Base-by-base conservation (phyloP, 1,140 invertebrate species). In the Phymastichus coffea region DNA sequence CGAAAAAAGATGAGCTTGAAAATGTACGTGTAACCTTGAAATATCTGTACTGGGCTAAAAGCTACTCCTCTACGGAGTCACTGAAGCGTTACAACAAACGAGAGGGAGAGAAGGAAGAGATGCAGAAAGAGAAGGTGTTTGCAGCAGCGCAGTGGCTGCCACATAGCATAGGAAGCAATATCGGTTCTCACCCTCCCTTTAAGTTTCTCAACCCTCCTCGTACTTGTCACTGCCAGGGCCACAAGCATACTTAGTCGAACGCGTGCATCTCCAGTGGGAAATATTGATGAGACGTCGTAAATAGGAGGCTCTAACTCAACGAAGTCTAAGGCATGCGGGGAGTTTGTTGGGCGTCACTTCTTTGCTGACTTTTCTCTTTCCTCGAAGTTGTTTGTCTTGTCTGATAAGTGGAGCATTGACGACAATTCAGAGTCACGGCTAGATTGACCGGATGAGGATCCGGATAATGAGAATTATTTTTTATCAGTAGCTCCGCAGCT, bases 241-340 rank as follows among this genome's bases (percentile, higher is more conserved):
- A 6, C 26, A 28, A 47, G 44, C 44, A 28, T 47, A 47, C 25
- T 28, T 28, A 47, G 3, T 19, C 22, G 41, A 23, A 22, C 41
- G 23, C 44, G 47, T 20, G 47, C 47, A 35, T 47, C 30, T 47
- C 44, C 6, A 49, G 47, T 22, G 30, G 19, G 47, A 49, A 49
- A 49, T 49, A 49, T 49, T 49, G 47, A 49, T 49, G 47, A 49
- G 47, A 22, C 28, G 19, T 30, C 30, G 19, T 49, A 49, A 49
- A 49, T 49, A 47, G 23, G n/a, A 2, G n/a, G 25, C n/a, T n/a
- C n/a, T 15, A 17, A 19, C 44, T 10, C 17, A 25, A 47, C 44
- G 28, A 47, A 47, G n/a, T n/a, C n/a, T 4, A 38, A n/a, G 35
- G 35, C 35, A n/a, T n/a, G n/a, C 6, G 35, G n/a, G n/a, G 35